A percentile compares a stretch with the other conserved stretches of the same genome.
These are phyloP conservation scores for Recurvirostra avosetta DNA, from an alignment of 2,113 vertebrate species.

Conservation along the genomic window DNA sequence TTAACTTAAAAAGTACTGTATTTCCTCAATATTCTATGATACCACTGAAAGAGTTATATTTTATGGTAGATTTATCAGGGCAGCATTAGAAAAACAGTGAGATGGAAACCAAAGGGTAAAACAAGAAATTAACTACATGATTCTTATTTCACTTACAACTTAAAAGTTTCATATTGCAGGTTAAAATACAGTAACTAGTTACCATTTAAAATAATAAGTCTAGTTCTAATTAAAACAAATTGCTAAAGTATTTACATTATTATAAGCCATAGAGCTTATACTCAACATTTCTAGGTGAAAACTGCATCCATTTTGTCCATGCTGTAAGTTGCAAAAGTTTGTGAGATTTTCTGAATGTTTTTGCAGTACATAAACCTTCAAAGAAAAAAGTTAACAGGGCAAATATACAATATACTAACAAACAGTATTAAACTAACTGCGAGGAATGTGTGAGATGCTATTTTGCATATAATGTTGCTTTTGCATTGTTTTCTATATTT, in stretches of 20 bases:
- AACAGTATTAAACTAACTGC: conserved; percentile 43
- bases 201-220: conserved; percentile 54
- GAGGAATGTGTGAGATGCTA: background rate
- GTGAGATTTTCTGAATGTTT: conserved; percentile 68
- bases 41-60: background rate
- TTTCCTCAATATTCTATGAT: background rate
- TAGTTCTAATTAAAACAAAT: conserved; percentile 64
- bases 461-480: background rate
- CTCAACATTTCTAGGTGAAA: conserved; percentile 75
- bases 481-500: conserved; percentile 33
- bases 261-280: conserved; percentile 74
- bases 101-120: conserved; percentile 84
- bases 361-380: conserved; percentile 67
- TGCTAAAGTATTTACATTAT: conserved; percentile 60
- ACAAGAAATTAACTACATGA: conserved; percentile 58
- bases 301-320: conserved; percentile 78
- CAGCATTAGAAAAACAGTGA: conserved; percentile 63
- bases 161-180: conserved; percentile 54
- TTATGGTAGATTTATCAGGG: conserved; percentile 15
- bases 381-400: conserved; percentile 71
- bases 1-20: background rate
- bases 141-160: conserved; percentile 56
- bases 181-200: conserved; percentile 63
- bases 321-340: conserved; percentile 76
- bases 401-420: conserved; percentile 63